A percentile compares a stretch with the other conserved stretches of the same genome.
Conservation (phyloP, 1,140 invertebrate species). For the Drosophila mauritiana region DNA sequence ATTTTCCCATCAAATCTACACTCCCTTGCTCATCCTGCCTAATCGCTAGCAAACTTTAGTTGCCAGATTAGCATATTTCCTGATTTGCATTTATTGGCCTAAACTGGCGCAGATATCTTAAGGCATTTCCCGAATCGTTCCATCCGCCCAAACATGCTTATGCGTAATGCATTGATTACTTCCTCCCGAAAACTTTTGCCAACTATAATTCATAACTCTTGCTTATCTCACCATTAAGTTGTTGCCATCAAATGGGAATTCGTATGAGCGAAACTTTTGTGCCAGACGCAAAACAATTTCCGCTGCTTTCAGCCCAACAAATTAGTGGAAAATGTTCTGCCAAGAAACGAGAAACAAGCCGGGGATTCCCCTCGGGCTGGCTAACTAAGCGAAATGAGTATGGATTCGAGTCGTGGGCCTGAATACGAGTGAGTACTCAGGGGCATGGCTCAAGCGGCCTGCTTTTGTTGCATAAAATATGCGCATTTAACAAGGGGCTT, state of each 20-base stretch:
- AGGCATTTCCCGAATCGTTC: conserved; percentile 42
- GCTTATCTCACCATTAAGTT: conserved; percentile 70
- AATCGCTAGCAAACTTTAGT: conserved; percentile 1
- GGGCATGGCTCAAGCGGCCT: conserved; percentile 31
- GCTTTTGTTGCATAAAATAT: conserved; percentile 73
- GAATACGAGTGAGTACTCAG: conserved; percentile 44
- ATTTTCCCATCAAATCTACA: background rate
- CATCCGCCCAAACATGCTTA: conserved; percentile 23
- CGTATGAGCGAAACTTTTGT: conserved; percentile 71
- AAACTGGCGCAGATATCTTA: conserved; percentile 23
- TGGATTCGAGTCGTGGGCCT: conserved; percentile 35
- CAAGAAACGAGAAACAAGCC: conserved; percentile 15
- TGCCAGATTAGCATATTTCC: conserved; percentile 26
- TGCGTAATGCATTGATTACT: conserved; percentile 68
- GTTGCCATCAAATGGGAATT: conserved; percentile 71
- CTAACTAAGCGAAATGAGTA: conserved; percentile 54
- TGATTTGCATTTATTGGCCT: conserved; percentile 34
- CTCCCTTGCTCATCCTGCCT: background rate
- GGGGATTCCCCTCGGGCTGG: conserved; percentile 17
- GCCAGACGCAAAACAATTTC: conserved; percentile 78
- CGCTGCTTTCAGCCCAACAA: conserved; percentile 46
- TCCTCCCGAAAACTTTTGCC: conserved; percentile 39
- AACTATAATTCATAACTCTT: conserved; percentile 70
- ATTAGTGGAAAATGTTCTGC: conserved; percentile 59
- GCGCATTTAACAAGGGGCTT: conserved; percentile 75